A percentile compares a stretch with the other conserved stretches of the same genome.
Evolutionary conservation across 2,797 vertebrate genomes (phyloP).

Genomic region (Melopsittacus undulatus): DNA sequence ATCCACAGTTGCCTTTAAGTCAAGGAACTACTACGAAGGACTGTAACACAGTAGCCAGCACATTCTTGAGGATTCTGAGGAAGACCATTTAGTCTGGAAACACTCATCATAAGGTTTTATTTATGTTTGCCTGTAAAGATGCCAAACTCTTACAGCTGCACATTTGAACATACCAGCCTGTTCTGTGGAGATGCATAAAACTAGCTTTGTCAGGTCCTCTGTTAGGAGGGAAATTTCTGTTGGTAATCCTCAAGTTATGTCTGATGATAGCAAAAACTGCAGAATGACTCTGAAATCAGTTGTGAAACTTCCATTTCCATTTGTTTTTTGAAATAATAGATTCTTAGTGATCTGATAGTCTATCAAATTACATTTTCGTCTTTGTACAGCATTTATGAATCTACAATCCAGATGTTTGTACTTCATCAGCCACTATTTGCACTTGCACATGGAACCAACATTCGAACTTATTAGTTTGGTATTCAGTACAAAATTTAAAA

Average conservation of each 20-base stretch:
- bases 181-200: not conserved
- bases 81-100: constrained; percentile 24
- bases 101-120: not conserved
- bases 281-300: not conserved
- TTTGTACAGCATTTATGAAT: not conserved
- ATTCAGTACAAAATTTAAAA: not conserved
- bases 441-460: not conserved
- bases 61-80: constrained; percentile 22
- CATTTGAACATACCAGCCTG: not conserved
- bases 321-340: not conserved
- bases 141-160: not conserved
- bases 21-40: not conserved
- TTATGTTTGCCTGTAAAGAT: not conserved
- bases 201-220: not conserved
- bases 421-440: not conserved
- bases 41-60: not conserved
- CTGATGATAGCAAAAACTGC: not conserved
- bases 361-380: not conserved
- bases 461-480: not conserved
- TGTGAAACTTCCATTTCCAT: not conserved
- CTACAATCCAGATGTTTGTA: not conserved
- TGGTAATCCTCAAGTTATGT: not conserved
- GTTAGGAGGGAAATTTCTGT: not conserved
- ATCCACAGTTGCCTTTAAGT: not conserved
- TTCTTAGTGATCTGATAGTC: not conserved